These are phyloP conservation scores for Petroica traversi DNA, from an alignment of 2,113 vertebrate genomes.

Conservation along the genomic window DNA sequence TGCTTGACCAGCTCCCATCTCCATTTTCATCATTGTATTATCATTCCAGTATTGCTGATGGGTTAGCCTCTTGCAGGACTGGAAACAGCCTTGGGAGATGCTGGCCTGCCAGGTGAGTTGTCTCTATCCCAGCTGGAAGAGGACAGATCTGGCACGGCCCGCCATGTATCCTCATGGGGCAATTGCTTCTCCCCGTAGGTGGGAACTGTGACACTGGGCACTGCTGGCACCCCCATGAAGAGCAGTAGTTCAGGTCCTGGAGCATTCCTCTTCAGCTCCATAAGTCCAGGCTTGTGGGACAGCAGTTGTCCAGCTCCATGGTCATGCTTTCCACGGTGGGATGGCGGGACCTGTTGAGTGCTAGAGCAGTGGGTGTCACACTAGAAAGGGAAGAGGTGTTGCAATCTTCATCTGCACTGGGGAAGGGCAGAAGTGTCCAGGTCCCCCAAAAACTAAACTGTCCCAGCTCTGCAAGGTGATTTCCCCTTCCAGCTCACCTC, in stretches of 20 bases:
- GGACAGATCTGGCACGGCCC: background rate
- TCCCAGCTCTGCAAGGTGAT: background rate
- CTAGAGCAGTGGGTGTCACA: background rate
- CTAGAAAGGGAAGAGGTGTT: background rate
- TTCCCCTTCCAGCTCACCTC: background rate
- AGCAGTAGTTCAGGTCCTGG: background rate
- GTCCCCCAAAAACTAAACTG: background rate
- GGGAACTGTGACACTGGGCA: rapidly evolving
- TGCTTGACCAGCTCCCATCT: background rate
- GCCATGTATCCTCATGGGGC: background rate
- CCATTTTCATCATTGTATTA: background rate
- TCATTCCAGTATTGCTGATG: background rate
- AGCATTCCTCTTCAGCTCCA: background rate
- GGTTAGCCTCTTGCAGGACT: background rate
- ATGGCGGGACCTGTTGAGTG: background rate
- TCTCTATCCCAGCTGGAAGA: rapidly evolving
- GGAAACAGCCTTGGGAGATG: background rate
- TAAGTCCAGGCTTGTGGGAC: background rate
- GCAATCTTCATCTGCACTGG: background rate
- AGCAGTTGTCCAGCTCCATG: background rate
- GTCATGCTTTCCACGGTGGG: no score
- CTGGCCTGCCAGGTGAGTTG: rapidly evolving
- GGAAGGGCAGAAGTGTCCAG: rapidly evolving
- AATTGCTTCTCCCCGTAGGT: background rate
- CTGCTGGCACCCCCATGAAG: background rate